phyloP scores from a whole-genome alignment of 1,140 invertebrate species.

The Penaeus indicus region DNA sequence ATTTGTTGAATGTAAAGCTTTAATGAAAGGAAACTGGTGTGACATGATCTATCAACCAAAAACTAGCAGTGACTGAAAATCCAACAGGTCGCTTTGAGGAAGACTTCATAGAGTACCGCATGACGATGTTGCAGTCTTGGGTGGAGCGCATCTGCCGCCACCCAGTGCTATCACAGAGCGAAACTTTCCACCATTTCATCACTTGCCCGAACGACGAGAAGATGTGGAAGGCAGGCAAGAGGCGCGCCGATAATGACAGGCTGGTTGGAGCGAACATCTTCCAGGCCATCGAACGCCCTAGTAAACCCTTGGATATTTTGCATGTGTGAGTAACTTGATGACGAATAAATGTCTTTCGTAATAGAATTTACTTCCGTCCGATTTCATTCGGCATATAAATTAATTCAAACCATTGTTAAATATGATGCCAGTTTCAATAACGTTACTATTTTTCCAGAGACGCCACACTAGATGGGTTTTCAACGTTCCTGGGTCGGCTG shows the following conservation, averaged over 20 bases:
- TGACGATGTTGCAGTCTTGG: slow-evolving; percentile 94
- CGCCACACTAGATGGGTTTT: slow-evolving; percentile 74
- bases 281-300: slow-evolving; percentile 85
- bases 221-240: slow-evolving; percentile 96
- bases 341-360: too few relatives aligned
- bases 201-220: slow-evolving; percentile 95
- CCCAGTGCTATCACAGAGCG: slow-evolving; percentile 90
- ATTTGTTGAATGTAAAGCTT: too few relatives aligned
- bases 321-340: too few relatives aligned
- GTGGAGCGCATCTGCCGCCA: slow-evolving; percentile 96
- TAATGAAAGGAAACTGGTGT: too few relatives aligned
- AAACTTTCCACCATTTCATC: slow-evolving; percentile 95
- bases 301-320: too few relatives aligned
- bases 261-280: slow-evolving; percentile 93
- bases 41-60: too few relatives aligned
- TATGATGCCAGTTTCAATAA: too few relatives aligned
- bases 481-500: slow-evolving; percentile 81
- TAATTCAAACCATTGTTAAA: too few relatives aligned
- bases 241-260: slow-evolving; percentile 94
- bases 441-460: slow-evolving; percentile 69
- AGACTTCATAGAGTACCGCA: slow-evolving; percentile 93
- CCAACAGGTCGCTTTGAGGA: slow-evolving; percentile 89
- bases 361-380: too few relatives aligned
- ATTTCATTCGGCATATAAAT: too few relatives aligned
- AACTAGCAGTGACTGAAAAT: too few relatives aligned